Percentiles rank a stretch among this genome's conserved stretches.
Evolutionary conservation across 1,140 invertebrate genomes (phyloP).

Genomic region (Drosophila orena): DNA sequence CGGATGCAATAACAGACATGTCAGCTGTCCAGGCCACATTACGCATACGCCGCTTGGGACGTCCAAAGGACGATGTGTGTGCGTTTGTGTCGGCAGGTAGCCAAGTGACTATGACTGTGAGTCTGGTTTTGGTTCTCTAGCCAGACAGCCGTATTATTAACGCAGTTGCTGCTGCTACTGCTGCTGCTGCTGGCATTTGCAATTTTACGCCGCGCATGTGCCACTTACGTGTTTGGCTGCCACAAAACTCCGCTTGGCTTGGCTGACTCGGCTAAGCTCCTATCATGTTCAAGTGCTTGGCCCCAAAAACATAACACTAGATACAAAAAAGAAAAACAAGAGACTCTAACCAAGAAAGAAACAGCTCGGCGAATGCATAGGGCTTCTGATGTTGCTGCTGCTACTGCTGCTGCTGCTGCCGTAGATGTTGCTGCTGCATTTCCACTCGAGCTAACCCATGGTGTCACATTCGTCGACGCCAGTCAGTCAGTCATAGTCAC

Average conservation of each 20-base stretch:
- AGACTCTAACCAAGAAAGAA: constrained; percentile 45
- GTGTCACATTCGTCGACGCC: constrained; percentile 52
- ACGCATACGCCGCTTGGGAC: constrained; percentile 72
- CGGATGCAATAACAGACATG: constrained; percentile 35
- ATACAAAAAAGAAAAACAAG: constrained; percentile 19
- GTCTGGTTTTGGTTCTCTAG: constrained; percentile 40
- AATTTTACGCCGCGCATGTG: constrained; percentile 76
- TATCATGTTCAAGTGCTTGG: constrained; percentile 80
- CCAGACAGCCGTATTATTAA: constrained; percentile 78
- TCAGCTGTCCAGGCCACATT: constrained; percentile 56
- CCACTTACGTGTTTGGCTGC: constrained; percentile 75
- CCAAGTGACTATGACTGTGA: constrained; percentile 20
- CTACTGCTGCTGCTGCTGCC: constrained; percentile 29
- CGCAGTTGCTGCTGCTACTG: constrained; percentile 45
- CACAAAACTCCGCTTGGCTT: constrained; percentile 59
- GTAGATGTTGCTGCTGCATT: constrained; percentile 55
- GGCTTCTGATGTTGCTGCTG: constrained; percentile 61
- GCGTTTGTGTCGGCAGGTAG: constrained; percentile 50
- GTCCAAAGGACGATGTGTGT: constrained; percentile 29
- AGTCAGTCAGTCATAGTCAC: constrained; percentile 51
- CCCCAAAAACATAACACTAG: constrained; percentile 56
- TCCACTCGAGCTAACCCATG: constrained; percentile 72
- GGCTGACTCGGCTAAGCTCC: constrained; percentile 70
- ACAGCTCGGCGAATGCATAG: constrained; percentile 46
- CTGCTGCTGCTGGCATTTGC: constrained; percentile 53